Conservation (phyloP, 2,797 vertebrate species). For the Gallirallus australis region DNA sequence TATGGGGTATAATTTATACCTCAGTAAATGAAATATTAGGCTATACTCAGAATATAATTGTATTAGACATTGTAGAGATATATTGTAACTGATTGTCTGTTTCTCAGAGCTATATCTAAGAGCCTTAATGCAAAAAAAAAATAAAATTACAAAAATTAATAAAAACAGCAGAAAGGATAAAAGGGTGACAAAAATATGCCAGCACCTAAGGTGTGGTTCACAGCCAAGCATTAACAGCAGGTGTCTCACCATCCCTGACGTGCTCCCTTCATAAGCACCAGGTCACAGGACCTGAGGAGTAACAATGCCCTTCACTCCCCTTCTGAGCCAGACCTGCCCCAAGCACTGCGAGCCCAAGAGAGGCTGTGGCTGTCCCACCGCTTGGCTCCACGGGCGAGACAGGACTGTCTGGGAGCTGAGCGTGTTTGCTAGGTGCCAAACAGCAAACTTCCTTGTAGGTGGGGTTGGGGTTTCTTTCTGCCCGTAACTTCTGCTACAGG, state of each 20-base stretch:
- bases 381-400: background rate
- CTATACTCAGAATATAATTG: constrained; percentile 23
- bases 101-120: constrained; percentile 16
- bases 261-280: background rate
- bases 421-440: background rate
- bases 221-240: background rate
- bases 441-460: background rate
- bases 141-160: background rate
- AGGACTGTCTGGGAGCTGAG: background rate
- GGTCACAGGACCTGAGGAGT: background rate
- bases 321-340: background rate
- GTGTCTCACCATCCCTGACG: background rate
- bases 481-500: background rate
- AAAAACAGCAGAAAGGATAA: background rate
- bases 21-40: constrained; percentile 31
- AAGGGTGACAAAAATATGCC: background rate
- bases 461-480: fast-evolving
- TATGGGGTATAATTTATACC: constrained; percentile 18
- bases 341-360: background rate
- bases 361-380: background rate
- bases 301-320: background rate
- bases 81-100: background rate
- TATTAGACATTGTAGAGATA: background rate
- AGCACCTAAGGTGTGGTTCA: background rate
- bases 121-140: background rate